A percentile compares a stretch with the other conserved stretches of the same genome.
phyloP scores from a whole-genome alignment of 53 echinoderm and acorn worm genomes.

The Temnopleurus reevesii region DNA sequence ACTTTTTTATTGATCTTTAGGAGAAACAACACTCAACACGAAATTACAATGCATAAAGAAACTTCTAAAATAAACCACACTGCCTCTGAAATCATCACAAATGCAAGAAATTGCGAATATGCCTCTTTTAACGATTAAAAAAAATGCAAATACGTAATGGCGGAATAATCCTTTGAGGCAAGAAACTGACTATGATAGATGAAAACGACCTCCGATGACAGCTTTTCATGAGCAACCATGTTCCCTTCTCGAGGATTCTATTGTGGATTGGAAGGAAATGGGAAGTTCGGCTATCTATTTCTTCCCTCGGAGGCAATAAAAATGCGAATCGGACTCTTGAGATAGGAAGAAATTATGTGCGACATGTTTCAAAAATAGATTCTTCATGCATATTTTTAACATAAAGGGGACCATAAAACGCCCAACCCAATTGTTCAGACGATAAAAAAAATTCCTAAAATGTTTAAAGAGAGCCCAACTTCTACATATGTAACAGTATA shows the following conservation, averaged over 20 bases:
- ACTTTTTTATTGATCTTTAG: no score
- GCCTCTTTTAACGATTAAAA: not conserved
- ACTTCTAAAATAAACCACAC: no score
- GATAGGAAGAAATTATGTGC: not conserved
- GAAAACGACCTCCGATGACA: not conserved
- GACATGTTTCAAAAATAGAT: not conserved
- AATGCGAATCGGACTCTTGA: not conserved
- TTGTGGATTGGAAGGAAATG: not conserved
- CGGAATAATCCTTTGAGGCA: not conserved
- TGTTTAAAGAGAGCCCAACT: no score
- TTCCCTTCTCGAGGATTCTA: not conserved
- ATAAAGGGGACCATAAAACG: no score
- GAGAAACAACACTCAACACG: no score
- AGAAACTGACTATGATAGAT: not conserved
- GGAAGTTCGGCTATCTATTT: conserved; percentile 11
- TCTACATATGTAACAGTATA: no score
- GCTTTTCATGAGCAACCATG: not conserved
- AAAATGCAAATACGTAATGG: not conserved
- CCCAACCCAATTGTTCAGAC: no score
- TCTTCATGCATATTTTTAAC: not conserved
- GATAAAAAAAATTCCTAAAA: no score
- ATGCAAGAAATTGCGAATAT: not conserved
- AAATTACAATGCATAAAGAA: no score
- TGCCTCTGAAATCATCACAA: not conserved
- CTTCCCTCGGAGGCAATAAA: not conserved